Conservation (phyloP, 2,888 invertebrate genomes). For the Gari tellinella region DNA sequence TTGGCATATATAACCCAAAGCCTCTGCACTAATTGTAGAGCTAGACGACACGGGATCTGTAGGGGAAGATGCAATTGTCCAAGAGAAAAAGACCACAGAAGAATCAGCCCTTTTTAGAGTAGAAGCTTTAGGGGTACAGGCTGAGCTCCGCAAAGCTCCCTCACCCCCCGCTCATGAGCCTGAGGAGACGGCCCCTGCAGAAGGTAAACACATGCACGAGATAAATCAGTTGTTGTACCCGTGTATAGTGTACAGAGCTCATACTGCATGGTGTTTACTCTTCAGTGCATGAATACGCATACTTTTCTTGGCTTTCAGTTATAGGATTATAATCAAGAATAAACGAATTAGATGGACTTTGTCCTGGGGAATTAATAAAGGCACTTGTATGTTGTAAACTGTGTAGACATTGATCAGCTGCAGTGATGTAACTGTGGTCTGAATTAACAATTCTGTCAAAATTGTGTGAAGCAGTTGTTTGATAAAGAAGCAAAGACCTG, state of each 20-base stretch:
- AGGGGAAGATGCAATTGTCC: constrained; percentile 65
- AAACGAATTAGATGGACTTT: too few species aligned
- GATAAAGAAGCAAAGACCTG: too few species aligned
- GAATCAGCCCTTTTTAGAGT: constrained; percentile 52
- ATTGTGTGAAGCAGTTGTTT: too few species aligned
- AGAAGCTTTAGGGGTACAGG: constrained; percentile 42
- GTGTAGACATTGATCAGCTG: too few species aligned
- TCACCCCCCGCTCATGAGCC: constrained; percentile 26
- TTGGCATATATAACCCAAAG: too few species aligned
- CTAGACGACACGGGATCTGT: constrained; percentile 60
- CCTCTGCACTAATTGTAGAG: constrained; percentile 61
- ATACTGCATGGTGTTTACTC: constrained; percentile 37
- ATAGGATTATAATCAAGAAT: too few species aligned
- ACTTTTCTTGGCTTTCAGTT: too few species aligned
- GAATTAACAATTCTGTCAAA: too few species aligned
- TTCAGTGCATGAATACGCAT: background rate
- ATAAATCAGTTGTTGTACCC: too few species aligned
- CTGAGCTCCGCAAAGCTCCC: constrained; percentile 44
- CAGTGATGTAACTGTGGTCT: too few species aligned
- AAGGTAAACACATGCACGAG: constrained; percentile 52
- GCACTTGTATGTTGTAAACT: too few species aligned
- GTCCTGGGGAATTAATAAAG: too few species aligned
- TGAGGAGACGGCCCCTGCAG: constrained; percentile 19
- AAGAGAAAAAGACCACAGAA: constrained; percentile 57
- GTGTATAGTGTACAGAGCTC: background rate